Evolutionary conservation across 2,797 vertebrate genomes (phyloP).

Genomic region (Phoeniculus purpureus): DNA sequence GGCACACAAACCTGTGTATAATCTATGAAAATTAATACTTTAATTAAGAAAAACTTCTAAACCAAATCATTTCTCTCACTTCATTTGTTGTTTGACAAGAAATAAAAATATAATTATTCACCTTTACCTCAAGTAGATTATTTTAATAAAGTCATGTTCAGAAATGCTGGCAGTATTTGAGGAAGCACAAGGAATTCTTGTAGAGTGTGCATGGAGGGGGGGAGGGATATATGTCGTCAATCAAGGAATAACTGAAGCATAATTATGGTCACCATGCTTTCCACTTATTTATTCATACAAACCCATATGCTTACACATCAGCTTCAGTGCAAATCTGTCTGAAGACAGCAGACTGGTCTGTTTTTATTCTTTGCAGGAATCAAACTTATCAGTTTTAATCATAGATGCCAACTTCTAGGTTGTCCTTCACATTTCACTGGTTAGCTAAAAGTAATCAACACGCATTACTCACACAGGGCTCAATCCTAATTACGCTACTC

Average conservation of each 20-base stretch:
- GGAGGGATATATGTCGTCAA: background rate
- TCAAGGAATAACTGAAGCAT: background rate
- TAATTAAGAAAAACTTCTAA: background rate
- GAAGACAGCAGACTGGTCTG: background rate
- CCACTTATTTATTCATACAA: background rate
- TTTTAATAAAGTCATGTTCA: background rate
- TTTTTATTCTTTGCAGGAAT: background rate
- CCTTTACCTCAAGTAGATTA: background rate
- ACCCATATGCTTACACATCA: background rate
- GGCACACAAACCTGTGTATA: accelerated
- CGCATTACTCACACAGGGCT: constrained; percentile 67
- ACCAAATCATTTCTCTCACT: background rate
- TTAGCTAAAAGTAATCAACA: constrained; percentile 78
- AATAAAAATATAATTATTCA: background rate
- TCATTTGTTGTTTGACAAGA: background rate
- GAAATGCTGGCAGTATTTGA: background rate
- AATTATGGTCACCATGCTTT: background rate
- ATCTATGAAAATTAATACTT: background rate
- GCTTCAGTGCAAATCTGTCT: constrained; percentile 6
- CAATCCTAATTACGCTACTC: constrained; percentile 74
- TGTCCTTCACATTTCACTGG: constrained; percentile 87
- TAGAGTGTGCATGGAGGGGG: background rate
- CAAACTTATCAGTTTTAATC: constrained; percentile 51
- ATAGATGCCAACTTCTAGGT: constrained; percentile 73
- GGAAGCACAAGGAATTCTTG: background rate